Evolutionary conservation across 2,113 vertebrate species (phyloP).

Genomic region (Tetraodon nigroviridis): DNA sequence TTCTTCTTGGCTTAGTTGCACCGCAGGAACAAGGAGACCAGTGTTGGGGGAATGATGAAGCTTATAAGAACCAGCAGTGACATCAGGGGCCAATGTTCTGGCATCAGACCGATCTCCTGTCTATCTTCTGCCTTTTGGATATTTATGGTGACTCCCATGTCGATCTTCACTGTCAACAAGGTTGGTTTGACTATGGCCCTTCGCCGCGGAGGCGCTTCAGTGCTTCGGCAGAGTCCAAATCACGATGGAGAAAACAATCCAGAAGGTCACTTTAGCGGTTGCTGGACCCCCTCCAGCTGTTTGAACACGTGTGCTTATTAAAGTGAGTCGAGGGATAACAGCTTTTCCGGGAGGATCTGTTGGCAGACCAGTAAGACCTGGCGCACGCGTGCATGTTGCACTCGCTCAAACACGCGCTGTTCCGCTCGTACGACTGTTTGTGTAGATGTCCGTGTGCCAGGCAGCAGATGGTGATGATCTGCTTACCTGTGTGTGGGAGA

Average conservation of each 20-base stretch:
- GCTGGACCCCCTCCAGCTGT: slow-evolving; percentile 13
- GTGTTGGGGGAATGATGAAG: no score
- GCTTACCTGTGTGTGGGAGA: slow-evolving; percentile 25
- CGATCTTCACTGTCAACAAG: no score
- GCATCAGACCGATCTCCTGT: no score
- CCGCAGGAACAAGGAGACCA: no score
- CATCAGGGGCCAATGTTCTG: no score
- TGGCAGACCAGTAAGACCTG: slow-evolving; percentile 24
- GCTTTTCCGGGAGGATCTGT: slow-evolving; percentile 30
- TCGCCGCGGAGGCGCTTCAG: no score
- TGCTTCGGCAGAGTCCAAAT: background rate
- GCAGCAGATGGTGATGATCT: slow-evolving; percentile 34
- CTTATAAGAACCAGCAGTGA: no score
- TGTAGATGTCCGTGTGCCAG: slow-evolving; percentile 6
- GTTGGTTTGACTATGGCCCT: no score
- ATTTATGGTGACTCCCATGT: no score
- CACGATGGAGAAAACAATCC: no score
- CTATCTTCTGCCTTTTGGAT: no score
- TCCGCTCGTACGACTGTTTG: slow-evolving; percentile 26
- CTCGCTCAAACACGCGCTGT: slow-evolving; percentile 23
- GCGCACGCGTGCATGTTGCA: slow-evolving; percentile 14
- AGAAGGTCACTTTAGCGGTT: background rate
- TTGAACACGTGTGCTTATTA: slow-evolving; percentile 11
- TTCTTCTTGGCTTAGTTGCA: no score
- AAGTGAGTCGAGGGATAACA: slow-evolving; percentile 10